A percentile compares a stretch with the other conserved stretches of the same genome.
These are phyloP conservation scores for Zoanthus sociatus DNA, from an alignment of 92 coral and sea anemone genomes.

Conservation along the genomic window DNA sequence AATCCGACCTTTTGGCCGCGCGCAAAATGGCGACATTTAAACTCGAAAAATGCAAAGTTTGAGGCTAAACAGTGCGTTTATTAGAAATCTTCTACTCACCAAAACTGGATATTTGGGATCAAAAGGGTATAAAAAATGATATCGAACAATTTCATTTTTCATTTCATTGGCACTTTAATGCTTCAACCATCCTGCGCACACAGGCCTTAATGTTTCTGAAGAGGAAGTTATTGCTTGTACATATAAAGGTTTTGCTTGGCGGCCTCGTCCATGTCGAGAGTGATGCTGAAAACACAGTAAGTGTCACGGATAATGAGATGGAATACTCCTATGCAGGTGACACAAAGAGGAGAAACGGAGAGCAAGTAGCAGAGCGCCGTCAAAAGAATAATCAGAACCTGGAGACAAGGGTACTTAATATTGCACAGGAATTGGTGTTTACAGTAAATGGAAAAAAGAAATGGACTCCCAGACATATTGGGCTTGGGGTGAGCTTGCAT, in stretches of 20 bases:
- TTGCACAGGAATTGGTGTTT: slow-evolving; percentile 54
- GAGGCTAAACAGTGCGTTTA: too few species aligned
- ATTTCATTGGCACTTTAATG: not conserved
- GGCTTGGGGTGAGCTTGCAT: slow-evolving; percentile 45
- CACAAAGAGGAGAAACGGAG: not conserved
- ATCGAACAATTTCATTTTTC: too few species aligned
- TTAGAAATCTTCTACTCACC: too few species aligned
- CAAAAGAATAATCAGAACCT: not conserved
- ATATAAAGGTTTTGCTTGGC: slow-evolving; percentile 56
- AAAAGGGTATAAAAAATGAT: too few species aligned
- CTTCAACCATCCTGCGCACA: slow-evolving; percentile 41
- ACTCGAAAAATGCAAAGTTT: too few species aligned
- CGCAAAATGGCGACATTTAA: too few species aligned
- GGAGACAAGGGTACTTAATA: not conserved
- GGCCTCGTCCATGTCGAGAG: slow-evolving; percentile 46
- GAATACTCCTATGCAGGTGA: slow-evolving; percentile 5
- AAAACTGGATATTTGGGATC: too few species aligned
- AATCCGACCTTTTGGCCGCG: too few species aligned
- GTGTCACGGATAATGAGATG: slow-evolving; percentile 16
- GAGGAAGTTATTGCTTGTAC: slow-evolving; percentile 58
- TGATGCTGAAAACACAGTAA: not conserved
- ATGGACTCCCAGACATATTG: slow-evolving; percentile 64
- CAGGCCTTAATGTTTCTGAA: slow-evolving; percentile 46
- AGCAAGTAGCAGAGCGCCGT: not conserved
- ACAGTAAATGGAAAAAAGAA: slow-evolving; percentile 38